Evolutionary conservation across 2,113 vertebrate genomes (phyloP).

Genomic region (Cololabis saira): DNA sequence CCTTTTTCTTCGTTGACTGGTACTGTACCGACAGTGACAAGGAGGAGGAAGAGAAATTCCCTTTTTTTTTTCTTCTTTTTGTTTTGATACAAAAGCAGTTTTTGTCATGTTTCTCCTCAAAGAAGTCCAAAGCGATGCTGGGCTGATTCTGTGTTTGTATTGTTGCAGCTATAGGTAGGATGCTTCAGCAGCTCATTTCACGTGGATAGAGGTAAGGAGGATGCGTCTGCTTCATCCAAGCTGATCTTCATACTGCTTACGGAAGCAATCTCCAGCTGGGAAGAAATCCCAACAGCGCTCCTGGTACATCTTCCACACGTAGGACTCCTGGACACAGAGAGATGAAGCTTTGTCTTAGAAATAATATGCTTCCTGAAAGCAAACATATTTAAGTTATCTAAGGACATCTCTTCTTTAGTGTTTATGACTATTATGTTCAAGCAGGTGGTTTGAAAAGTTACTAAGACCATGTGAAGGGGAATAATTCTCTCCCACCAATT

Average conservation of each 20-base stretch:
- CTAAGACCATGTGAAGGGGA: neutral
- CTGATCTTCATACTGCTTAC: constrained; percentile 98
- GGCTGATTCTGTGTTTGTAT: constrained; percentile 10
- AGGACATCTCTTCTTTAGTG: neutral
- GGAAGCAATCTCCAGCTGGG: constrained; percentile 97
- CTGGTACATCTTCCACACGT: constrained; percentile 99
- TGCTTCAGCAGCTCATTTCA: constrained; percentile 19
- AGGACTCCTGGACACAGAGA: constrained; percentile 88
- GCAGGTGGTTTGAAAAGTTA: neutral
- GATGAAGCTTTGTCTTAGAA: neutral
- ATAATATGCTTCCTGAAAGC: neutral
- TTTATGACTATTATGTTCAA: neutral
- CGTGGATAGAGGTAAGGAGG: constrained; percentile 26
- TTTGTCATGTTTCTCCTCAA: constrained; percentile 35
- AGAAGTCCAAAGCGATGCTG: constrained; percentile 25
- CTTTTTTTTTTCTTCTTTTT: neutral
- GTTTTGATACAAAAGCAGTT: constrained; percentile 19
- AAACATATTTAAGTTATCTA: neutral
- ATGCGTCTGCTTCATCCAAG: constrained; percentile 83
- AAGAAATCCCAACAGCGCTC: constrained; percentile 99
- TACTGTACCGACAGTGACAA: constrained; percentile 50
- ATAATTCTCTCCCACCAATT: neutral
- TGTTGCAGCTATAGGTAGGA: constrained; percentile 26
- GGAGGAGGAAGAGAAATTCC: neutral
- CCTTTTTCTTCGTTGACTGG: constrained; percentile 42